Evolutionary conservation across 2,113 vertebrate genomes (phyloP), one percentile per base, ranked within the genome.

Genomic region (Anseranas semipalmata): DNA sequence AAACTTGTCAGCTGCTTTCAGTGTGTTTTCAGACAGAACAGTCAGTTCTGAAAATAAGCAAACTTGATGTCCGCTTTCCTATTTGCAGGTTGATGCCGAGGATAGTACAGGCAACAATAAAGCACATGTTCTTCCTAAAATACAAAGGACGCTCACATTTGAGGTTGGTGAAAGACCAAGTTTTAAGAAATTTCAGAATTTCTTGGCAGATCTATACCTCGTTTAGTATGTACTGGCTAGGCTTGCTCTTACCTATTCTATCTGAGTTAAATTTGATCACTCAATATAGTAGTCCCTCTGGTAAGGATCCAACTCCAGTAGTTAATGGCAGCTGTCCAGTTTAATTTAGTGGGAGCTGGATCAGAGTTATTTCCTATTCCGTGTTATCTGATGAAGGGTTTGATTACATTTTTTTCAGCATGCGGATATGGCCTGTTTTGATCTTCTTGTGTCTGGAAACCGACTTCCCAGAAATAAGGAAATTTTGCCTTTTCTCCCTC

Each of bases 391-490:
- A 92, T 85, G 39, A 81, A 87, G 10, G 33, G 52, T 41, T 87
- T 93, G 68, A 95, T 85, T 95, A 66, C 50, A 50, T 5, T 30
- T 72, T 92, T 87, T 93, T 74, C 92, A 92, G 28, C 39, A 11
- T 70, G 48, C 4, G 48, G 84, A 87, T 72, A 82, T 46, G 19
- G 9, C 33, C 70, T 92, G 41, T 81, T 94, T 65, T 19, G 28
- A 24, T 39, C 14, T 50, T 92, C 85, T 86, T 63, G 41, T 32
- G 6, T 71, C 22, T 88, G 7, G 76, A 77, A 71, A 50, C 58
- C 17, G 5, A 63, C 76, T 94, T 97, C 96, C 94, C 94, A 96
- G 95, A 97, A 97, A 73, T 0, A 62, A 46, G 82, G 91, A 96
- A 87, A n/a, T 65, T 46, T 7, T 90, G 8, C 30, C 15, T 79